A percentile compares a stretch with the other conserved stretches of the same genome.
Conservation (phyloP, 2,888 invertebrate genomes). For the Pristionchus arcanus region DNA sequence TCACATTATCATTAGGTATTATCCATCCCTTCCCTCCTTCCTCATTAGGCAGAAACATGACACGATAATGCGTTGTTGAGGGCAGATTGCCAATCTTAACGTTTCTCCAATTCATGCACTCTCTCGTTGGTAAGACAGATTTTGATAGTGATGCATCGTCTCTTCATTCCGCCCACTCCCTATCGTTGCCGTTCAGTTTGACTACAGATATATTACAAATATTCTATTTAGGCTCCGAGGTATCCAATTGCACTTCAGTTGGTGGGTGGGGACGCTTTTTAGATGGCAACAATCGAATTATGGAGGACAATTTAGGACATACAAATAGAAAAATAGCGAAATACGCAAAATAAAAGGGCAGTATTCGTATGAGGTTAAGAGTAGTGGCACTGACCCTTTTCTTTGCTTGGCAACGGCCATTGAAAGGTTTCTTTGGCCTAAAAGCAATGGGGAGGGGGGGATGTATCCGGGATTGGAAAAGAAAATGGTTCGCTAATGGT, state of each 20-base stretch:
- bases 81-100: neutral
- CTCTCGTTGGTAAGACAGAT: too few relatives aligned
- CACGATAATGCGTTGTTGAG: neutral
- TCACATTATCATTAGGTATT: conserved; percentile 30
- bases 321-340: neutral
- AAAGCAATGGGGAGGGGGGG: too few relatives aligned
- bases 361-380: neutral
- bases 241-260: neutral
- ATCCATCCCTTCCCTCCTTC: neutral
- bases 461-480: neutral
- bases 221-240: neutral
- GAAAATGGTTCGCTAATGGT: neutral
- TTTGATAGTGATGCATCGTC: neutral
- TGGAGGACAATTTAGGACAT: neutral
- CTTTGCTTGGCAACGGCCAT: neutral
- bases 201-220: neutral
- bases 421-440: neutral
- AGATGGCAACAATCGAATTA: neutral
- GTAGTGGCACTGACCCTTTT: neutral
- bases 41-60: neutral
- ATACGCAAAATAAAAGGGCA: neutral
- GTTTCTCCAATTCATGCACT: too few relatives aligned
- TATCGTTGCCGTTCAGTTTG: neutral
- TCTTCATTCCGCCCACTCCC: neutral
- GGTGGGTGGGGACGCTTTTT: neutral